A percentile compares a stretch with the other conserved stretches of the same genome.
Conservation (phyloP, 1,140 invertebrate species). For the Musca domestica region DNA sequence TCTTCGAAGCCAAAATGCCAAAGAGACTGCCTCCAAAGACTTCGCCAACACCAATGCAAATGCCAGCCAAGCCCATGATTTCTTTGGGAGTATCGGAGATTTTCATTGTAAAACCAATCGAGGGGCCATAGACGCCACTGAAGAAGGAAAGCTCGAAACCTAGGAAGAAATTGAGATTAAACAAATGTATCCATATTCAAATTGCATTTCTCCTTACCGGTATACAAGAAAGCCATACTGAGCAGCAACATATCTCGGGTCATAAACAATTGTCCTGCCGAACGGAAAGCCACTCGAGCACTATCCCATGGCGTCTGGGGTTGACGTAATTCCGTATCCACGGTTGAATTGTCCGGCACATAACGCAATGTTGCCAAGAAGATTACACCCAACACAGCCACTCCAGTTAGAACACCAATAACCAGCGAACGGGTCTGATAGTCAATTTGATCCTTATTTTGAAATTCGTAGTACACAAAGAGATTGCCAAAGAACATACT, state of each 20-base stretch:
- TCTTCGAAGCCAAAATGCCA: conserved; percentile 85
- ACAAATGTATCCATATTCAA: no score
- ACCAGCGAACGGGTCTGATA: conserved; percentile 66
- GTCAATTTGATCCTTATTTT: conserved; percentile 69
- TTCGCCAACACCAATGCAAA: conserved; percentile 90
- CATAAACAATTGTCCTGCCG: conserved; percentile 72
- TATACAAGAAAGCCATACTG: conserved; percentile 85
- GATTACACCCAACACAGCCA: conserved; percentile 68
- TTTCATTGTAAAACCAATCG: conserved; percentile 77
- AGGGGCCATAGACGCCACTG: conserved; percentile 91
- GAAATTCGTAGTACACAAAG: conserved; percentile 89
- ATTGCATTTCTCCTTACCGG: conserved; percentile 65
- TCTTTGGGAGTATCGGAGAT: conserved; percentile 79
- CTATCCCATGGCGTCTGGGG: conserved; percentile 58
- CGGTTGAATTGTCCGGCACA: conserved; percentile 58
- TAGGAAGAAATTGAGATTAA: conserved; percentile 55
- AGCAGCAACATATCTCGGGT: conserved; percentile 84
- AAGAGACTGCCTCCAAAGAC: conserved; percentile 85
- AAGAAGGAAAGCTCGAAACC: conserved; percentile 92
- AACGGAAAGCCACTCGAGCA: conserved; percentile 67
- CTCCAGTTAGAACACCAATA: conserved; percentile 69
- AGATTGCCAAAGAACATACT: conserved; percentile 91
- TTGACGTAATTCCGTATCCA: conserved; percentile 59
- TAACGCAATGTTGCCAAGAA: conserved; percentile 67
- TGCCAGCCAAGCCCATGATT: conserved; percentile 86